Percentiles rank a stretch among this genome's conserved stretches.
phyloP scores from a whole-genome alignment of 1,140 invertebrate genomes.

The Ooceraea biroi region DNA sequence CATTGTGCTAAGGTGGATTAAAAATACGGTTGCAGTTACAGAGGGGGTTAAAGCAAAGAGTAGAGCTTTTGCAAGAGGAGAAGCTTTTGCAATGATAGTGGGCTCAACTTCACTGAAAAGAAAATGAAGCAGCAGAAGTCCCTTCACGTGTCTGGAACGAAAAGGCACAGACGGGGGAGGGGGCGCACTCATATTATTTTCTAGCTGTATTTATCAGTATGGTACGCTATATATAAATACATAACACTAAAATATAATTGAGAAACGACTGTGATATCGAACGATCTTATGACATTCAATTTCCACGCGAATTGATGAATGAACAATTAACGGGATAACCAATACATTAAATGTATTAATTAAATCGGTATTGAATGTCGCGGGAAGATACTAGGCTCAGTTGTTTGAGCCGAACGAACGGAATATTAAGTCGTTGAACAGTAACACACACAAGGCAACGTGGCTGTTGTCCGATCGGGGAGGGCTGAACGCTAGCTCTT shows the following conservation, averaged over 20 bases:
- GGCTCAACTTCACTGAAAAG: constrained; percentile 59
- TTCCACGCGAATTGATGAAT: constrained; percentile 81
- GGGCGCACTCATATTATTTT: constrained; percentile 83
- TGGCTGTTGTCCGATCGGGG: constrained; percentile 84
- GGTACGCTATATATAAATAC: constrained; percentile 83
- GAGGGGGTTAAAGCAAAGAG: constrained; percentile 68
- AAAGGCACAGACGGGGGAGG: constrained; percentile 63
- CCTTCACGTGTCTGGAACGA: constrained; percentile 28
- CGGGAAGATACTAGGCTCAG: constrained; percentile 73
- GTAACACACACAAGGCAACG: constrained; percentile 78
- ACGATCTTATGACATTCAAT: constrained; percentile 86
- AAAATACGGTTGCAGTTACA: constrained; percentile 85
- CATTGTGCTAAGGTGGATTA: constrained; percentile 67
- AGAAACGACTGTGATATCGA: constrained; percentile 86
- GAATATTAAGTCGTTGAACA: constrained; percentile 83
- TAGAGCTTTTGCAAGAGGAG: constrained; percentile 31
- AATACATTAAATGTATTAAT: constrained; percentile 80
- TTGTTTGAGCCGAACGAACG: constrained; percentile 75
- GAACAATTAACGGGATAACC: constrained; percentile 78
- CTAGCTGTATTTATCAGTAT: constrained; percentile 85
- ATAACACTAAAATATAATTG: constrained; percentile 83
- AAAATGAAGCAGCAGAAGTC: constrained; percentile 69
- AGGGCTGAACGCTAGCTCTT: constrained; percentile 84
- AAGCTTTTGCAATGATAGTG: constrained; percentile 58
- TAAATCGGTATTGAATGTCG: constrained; percentile 82